Conservation (phyloP, 1,140 invertebrate genomes). For the Amphibalanus amphitrite region DNA sequence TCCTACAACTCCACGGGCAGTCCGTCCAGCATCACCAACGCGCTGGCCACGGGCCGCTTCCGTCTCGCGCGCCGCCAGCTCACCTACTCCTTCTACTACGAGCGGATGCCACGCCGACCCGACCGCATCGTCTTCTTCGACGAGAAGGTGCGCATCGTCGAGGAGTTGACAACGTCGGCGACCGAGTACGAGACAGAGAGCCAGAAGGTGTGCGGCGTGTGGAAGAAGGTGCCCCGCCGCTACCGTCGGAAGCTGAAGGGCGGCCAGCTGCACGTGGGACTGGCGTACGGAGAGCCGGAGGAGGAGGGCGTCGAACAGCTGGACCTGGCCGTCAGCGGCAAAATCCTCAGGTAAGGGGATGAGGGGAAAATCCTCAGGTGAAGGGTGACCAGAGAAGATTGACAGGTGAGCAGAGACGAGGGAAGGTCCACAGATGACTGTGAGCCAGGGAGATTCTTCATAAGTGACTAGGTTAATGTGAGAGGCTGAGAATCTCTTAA, state of each 20-base stretch:
- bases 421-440: too few relatives aligned
- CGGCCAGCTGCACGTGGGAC: slow-evolving; percentile 18
- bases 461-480: too few relatives aligned
- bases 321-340: neutral
- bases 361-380: too few relatives aligned
- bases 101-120: slow-evolving; percentile 27
- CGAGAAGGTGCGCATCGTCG: slow-evolving; percentile 49
- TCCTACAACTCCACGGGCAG: slow-evolving; percentile 25
- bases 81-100: slow-evolving; percentile 46
- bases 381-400: too few relatives aligned
- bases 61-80: slow-evolving; percentile 44
- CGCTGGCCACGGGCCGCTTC: slow-evolving; percentile 51
- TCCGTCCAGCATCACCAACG: slow-evolving; percentile 33
- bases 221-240: slow-evolving; percentile 59
- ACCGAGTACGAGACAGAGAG: slow-evolving; percentile 55
- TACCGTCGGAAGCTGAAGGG: slow-evolving; percentile 37
- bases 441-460: too few relatives aligned
- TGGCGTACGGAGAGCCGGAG: slow-evolving; percentile 14
- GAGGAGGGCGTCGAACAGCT: neutral
- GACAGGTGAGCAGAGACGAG: too few relatives aligned
- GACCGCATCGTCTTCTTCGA: slow-evolving; percentile 57
- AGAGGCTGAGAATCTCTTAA: too few relatives aligned
- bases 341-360: neutral
- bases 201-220: slow-evolving; percentile 65
- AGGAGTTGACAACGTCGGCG: slow-evolving; percentile 41